Percentiles rank a stretch among this genome's conserved stretches.
phyloP scores from a whole-genome alignment of 2,113 vertebrate species.

The Prunella himalayana region DNA sequence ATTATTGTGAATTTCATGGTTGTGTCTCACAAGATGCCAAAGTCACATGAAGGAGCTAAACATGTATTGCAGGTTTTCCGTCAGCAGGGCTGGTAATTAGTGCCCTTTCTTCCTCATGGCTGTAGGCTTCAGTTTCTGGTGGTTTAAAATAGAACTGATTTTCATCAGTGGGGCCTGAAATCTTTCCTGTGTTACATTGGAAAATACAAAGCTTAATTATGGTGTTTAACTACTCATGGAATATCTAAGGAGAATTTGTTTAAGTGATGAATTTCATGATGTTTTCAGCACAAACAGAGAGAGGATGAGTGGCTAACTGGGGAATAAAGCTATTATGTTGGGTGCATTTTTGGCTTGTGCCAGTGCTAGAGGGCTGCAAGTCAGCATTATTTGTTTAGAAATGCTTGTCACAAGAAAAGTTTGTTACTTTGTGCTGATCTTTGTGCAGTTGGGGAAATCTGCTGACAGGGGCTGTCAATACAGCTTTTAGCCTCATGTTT shows the following conservation, averaged over 20 bases:
- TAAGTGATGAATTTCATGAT: neutral
- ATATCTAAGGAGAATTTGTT: neutral
- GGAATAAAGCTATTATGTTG: slow-evolving; percentile 3
- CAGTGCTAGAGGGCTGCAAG: neutral
- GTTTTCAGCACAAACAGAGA: slow-evolving; percentile 11
- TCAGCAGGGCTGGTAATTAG: neutral
- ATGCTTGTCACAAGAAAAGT: slow-evolving; percentile 52
- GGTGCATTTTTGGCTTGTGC: slow-evolving; percentile 20
- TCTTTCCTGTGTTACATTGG: neutral
- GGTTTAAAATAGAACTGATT: neutral
- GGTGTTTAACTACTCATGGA: neutral
- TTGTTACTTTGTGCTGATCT: slow-evolving; percentile 49
- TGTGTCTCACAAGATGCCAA: neutral
- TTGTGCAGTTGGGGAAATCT: slow-evolving; percentile 23
- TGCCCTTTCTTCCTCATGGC: neutral
- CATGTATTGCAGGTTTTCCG: neutral
- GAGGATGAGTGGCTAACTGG: slow-evolving; percentile 7
- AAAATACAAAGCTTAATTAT: neutral
- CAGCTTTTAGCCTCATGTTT: neutral
- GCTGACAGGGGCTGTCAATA: slow-evolving; percentile 20
- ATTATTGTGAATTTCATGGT: neutral
- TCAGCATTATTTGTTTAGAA: slow-evolving; percentile 52
- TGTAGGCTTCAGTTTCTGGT: neutral
- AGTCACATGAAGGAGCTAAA: neutral
- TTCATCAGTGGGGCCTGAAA: neutral